Evolutionary conservation across 2,113 vertebrate species (phyloP).

Genomic region (Excalfactoria chinensis): DNA sequence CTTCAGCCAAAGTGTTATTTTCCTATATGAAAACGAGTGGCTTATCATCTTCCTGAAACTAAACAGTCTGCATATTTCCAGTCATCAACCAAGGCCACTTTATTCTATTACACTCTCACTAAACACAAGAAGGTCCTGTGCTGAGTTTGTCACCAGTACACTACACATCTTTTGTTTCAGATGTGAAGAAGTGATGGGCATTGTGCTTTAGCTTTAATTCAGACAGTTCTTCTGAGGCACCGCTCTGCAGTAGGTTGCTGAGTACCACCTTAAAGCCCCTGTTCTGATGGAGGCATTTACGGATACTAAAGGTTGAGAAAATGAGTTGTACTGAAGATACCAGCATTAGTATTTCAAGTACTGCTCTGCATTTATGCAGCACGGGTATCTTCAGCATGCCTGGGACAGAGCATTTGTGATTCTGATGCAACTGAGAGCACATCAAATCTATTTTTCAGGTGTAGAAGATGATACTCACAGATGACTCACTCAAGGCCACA

Average conservation of each 20-base stretch:
- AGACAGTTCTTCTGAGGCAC: not conserved
- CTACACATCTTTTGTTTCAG: not conserved
- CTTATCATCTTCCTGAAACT: not conserved
- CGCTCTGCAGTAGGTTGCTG: not conserved
- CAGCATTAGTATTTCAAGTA: not conserved
- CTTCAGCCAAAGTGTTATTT: constrained; percentile 13
- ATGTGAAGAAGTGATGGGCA: not conserved
- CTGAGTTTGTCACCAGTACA: not conserved
- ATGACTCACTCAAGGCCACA: not conserved
- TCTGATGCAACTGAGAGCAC: not conserved
- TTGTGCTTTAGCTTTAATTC: not conserved
- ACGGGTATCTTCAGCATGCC: not conserved
- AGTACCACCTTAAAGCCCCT: not conserved
- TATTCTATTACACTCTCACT: not conserved
- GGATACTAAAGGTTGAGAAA: not conserved
- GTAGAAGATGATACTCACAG: not conserved
- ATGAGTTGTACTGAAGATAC: not conserved
- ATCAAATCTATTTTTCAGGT: not conserved
- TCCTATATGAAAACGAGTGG: not conserved
- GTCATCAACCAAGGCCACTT: not conserved
- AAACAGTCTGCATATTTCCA: not conserved
- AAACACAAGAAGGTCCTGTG: not conserved
- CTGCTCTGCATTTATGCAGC: not conserved
- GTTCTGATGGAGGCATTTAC: not conserved
- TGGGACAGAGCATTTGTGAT: not conserved